These are phyloP conservation scores for Homalodisca vitripennis DNA, from an alignment of 1,140 invertebrate species.

Conservation along the genomic window DNA sequence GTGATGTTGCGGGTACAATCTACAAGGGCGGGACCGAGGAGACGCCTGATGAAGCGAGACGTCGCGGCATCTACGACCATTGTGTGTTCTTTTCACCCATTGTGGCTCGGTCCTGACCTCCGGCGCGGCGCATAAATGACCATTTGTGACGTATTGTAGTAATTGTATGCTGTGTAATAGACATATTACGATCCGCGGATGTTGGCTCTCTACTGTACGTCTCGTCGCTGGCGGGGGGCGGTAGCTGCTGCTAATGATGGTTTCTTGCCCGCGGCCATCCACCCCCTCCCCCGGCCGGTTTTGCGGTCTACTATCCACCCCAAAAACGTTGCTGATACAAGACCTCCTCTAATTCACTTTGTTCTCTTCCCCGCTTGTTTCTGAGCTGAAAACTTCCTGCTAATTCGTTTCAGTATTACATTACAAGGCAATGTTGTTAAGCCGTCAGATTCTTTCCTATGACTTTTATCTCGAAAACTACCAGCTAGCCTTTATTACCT, in stretches of 20 bases:
- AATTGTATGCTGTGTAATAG: no score
- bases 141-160: no score
- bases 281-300: neutral
- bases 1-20: no score
- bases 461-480: no score
- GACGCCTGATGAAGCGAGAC: neutral
- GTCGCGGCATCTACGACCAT: neutral
- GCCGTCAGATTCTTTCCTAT: no score
- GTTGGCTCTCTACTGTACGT: neutral
- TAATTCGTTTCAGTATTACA: conserved; percentile 9
- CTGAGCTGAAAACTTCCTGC: conserved; percentile 15
- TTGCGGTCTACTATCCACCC: neutral
- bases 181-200: neutral
- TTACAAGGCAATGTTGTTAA: no score
- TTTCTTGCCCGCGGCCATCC: conserved; percentile 20
- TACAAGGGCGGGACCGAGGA: no score
- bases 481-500: no score
- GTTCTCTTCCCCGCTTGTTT: conserved; percentile 11
- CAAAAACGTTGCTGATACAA: neutral
- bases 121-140: no score
- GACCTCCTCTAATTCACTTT: conserved; percentile 16
- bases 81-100: neutral
- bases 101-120: no score
- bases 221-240: no score
- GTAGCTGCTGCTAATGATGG: conserved; percentile 16